phyloP scores from a whole-genome alignment of 2,113 vertebrate genomes.

The Guaruba guarouba region DNA sequence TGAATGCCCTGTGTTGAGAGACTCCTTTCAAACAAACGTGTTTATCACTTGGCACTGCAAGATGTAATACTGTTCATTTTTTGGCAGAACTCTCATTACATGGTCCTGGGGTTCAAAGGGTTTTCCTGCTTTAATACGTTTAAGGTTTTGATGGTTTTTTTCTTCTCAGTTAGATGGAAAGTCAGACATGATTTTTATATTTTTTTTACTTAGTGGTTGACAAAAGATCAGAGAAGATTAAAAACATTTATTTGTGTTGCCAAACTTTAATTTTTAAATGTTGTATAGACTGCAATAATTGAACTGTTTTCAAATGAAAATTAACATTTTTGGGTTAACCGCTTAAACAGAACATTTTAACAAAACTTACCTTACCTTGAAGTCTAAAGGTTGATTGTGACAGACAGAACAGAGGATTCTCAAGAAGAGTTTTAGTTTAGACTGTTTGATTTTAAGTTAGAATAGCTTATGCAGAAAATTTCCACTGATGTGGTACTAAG shows the following conservation, averaged over 20 bases:
- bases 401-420: background rate
- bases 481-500: background rate
- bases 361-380: background rate
- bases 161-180: background rate
- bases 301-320: background rate
- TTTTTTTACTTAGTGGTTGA: background rate
- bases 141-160: background rate
- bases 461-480: background rate
- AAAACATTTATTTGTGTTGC: background rate
- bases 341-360: background rate
- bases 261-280: background rate
- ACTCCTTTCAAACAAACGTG: background rate
- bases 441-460: background rate
- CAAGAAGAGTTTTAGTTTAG: background rate
- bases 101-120: background rate
- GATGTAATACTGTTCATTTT: background rate
- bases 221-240: background rate
- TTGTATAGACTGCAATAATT: background rate
- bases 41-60: background rate
- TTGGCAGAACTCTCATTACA: background rate
- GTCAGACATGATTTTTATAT: background rate
- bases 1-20: background rate
- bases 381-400: background rate
- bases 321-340: background rate
- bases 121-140: background rate